These are phyloP conservation scores for Neogale vison DNA, from an alignment of 2,113 vertebrate species.

Conservation along the genomic window DNA sequence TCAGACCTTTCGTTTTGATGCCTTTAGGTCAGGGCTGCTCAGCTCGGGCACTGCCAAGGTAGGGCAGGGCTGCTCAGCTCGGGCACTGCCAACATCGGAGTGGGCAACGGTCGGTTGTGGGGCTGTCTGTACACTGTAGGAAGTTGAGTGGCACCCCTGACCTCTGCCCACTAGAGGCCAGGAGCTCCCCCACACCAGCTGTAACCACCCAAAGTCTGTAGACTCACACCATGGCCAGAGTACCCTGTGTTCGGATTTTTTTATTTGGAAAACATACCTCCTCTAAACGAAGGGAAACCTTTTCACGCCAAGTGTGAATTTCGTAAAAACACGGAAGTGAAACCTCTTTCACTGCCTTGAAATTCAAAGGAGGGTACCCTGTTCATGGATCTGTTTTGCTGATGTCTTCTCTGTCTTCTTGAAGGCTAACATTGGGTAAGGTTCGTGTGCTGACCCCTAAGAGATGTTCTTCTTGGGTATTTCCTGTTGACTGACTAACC, in stretches of 20 bases:
- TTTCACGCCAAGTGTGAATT: not conserved
- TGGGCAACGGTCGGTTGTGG: rapidly evolving
- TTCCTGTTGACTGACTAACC: not conserved
- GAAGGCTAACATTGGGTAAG: rapidly evolving
- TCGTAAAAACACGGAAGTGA: not conserved
- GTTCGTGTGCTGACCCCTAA: rapidly evolving
- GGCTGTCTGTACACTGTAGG: rapidly evolving
- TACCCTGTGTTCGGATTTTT: not conserved
- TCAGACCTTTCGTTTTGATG: not conserved
- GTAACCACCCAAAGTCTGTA: not conserved
- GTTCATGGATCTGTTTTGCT: rapidly evolving
- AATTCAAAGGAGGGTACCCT: not conserved
- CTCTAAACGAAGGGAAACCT: not conserved
- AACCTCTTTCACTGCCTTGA: not conserved
- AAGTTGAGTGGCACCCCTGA: rapidly evolving
- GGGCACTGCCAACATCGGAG: rapidly evolving
- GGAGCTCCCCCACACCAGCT: not conserved
- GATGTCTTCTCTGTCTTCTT: not conserved
- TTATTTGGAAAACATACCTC: not conserved
- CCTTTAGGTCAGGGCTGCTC: too few species aligned
- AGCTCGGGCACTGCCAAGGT: rapidly evolving
- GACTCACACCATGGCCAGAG: not conserved
- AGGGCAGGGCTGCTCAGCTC: too few species aligned
- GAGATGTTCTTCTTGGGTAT: rapidly evolving
- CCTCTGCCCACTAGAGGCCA: not conserved